Conservation (phyloP, 2,888 invertebrate genomes). For the Caenorhabditis drosophilae region DNA sequence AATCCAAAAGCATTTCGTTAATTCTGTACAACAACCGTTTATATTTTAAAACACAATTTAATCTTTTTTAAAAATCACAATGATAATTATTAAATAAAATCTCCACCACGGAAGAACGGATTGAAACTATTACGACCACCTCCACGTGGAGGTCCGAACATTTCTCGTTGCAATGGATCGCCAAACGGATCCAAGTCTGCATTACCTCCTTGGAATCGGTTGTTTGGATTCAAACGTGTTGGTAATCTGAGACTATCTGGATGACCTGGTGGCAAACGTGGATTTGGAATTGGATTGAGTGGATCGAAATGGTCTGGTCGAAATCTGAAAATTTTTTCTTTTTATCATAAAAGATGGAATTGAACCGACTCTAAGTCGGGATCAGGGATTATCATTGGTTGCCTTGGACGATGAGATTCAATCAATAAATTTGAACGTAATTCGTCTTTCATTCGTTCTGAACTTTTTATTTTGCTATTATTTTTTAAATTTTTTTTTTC, state of each 20-base stretch:
- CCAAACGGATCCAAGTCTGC: constrained; percentile 18
- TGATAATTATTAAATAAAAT: not conserved
- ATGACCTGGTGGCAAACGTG: constrained; percentile 13
- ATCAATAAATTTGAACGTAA: no score
- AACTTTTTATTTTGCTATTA: no score
- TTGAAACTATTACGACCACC: constrained; percentile 18
- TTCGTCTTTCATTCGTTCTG: no score
- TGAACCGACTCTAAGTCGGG: not conserved
- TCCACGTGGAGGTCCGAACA: constrained; percentile 19
- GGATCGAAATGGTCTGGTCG: constrained; percentile 13
- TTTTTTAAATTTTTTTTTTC: no score
- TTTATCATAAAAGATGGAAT: not conserved
- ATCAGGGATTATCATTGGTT: no score
- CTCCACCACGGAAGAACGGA: constrained; percentile 19
- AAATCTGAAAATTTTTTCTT: constrained; percentile 2
- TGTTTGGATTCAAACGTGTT: not conserved
- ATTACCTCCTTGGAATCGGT: not conserved
- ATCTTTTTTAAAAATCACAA: not conserved
- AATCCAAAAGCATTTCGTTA: no score
- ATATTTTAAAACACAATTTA: not conserved
- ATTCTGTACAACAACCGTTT: no score
- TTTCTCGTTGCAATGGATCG: constrained; percentile 7
- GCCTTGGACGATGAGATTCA: no score
- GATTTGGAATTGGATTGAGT: constrained; percentile 8
- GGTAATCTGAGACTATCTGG: not conserved